A percentile compares a stretch with the other conserved stretches of the same genome.
Conservation (phyloP, 2,113 vertebrate species). For the Ophthalmolycus amberensis region DNA sequence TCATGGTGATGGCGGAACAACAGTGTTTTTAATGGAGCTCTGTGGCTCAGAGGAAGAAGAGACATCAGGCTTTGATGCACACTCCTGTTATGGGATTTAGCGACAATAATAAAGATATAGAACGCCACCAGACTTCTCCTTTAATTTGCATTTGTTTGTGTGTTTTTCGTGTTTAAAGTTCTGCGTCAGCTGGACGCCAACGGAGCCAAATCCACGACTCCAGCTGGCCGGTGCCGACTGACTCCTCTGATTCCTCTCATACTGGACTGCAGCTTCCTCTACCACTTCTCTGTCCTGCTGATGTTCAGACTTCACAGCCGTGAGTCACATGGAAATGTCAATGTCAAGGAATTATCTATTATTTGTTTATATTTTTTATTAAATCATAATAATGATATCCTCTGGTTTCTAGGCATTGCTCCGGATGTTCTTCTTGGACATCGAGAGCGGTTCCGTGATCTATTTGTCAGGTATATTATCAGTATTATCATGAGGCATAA, state of each 20-base stretch:
- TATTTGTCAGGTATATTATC: slow-evolving; percentile 88
- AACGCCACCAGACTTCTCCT: not conserved
- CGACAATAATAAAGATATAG: not conserved
- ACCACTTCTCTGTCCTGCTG: slow-evolving; percentile 93
- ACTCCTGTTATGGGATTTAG: not conserved
- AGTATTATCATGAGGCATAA: not conserved
- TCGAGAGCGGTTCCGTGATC: slow-evolving; percentile 93
- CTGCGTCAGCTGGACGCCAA: slow-evolving; percentile 93
- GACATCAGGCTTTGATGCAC: not conserved
- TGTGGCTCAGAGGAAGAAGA: too few species aligned
- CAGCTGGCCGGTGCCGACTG: slow-evolving; percentile 92
- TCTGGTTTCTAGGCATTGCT: slow-evolving; percentile 85
- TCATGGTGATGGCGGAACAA: too few species aligned
- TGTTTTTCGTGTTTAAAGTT: slow-evolving; percentile 75
- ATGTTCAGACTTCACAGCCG: slow-evolving; percentile 96
- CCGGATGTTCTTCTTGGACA: slow-evolving; percentile 93
- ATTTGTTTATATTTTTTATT: not conserved
- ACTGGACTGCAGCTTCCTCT: slow-evolving; percentile 96
- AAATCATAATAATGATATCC: not conserved
- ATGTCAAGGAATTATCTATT: too few species aligned
- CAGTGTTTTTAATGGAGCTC: too few species aligned
- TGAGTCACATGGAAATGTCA: slow-evolving; percentile 78
- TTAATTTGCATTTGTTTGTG: not conserved
- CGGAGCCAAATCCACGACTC: slow-evolving; percentile 90
- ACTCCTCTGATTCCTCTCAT: slow-evolving; percentile 95